Evolutionary conservation across 2,113 vertebrate species (phyloP), one percentile per base, ranked within the genome.

Genomic region (Muscicapa adusta): DNA sequence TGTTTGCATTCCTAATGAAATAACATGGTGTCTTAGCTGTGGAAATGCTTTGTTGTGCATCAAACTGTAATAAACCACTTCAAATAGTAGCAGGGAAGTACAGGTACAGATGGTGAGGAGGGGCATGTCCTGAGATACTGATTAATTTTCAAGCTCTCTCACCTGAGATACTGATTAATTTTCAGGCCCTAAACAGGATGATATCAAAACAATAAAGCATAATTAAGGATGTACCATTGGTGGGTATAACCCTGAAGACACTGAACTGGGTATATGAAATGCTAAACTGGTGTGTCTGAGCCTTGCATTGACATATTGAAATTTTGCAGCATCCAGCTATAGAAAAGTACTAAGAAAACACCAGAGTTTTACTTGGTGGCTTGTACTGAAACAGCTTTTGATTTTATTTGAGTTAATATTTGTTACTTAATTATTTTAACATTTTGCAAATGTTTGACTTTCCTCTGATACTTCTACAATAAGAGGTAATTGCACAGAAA

Each of bases 1-100:
- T 85, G 73, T 96, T 97, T 97, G 91, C 93, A 95, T 97, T 91
- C 83, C 48, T 95, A 97, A 96, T 95, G 85, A 97, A 93, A 54
- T 95, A 91, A 66, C 36, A 8, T 47, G 22, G 48, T 84, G 85
- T 82, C 92, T 96, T 95, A 97, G 96, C 96, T 96, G 91, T 95
- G 68, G 71, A 91, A 81, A 71, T 72, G 79, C 71, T 96, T 93
- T 95, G 60, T 95, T 24, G 34, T 94, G 85, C 53, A 57, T 75
- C 70, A 92, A 87, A 95, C 85, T 94, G 79, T 93, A 97, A 97
- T 94, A 97, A 97, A 94, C 36, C 33, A 73, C 75, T 97, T 95
- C 78, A 90, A 92, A 82, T 92, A 76, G 92, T 87, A 86, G 36
- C 70, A 86, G 83, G 53, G 88, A 82, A 92, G 71, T 85, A 79